These are phyloP conservation scores for Pseudopodoces humilis DNA, from an alignment of 2,113 vertebrate species.

Conservation along the genomic window DNA sequence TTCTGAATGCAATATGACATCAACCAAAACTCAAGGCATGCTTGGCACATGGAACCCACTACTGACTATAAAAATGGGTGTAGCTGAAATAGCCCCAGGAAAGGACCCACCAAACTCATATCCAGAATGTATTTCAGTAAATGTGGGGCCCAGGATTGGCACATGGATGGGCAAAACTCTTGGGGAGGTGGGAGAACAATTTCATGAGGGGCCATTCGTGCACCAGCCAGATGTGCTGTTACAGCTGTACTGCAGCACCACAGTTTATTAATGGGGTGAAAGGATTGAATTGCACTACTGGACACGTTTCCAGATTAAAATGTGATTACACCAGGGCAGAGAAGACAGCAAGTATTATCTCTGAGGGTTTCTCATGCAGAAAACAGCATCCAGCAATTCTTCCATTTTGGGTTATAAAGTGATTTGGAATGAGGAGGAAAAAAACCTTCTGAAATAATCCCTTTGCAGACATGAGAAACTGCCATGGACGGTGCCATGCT, in stretches of 20 bases:
- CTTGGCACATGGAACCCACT: background rate
- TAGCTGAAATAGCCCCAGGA: background rate
- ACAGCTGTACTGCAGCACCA: background rate
- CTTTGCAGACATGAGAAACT: conserved; percentile 41
- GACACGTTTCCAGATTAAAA: background rate
- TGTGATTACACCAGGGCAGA: background rate
- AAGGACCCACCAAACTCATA: background rate
- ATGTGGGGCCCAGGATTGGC: background rate
- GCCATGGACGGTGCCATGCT: conserved; percentile 6
- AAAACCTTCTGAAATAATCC: background rate
- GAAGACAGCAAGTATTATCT: background rate
- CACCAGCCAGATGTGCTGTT: background rate
- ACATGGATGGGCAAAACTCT: background rate
- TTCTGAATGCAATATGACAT: conserved; percentile 35
- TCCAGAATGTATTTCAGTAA: background rate
- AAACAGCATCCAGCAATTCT: background rate
- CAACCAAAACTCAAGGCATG: conserved; percentile 19
- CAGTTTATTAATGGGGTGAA: background rate
- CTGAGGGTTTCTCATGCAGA: background rate
- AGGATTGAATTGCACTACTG: background rate
- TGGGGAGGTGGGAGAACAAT: background rate
- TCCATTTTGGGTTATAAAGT: background rate
- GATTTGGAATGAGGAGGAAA: background rate
- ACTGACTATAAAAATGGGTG: background rate
- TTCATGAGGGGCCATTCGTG: accelerated